Evolutionary conservation across 2,888 invertebrate genomes (phyloP).

Genomic region (Eucera pruinosa): DNA sequence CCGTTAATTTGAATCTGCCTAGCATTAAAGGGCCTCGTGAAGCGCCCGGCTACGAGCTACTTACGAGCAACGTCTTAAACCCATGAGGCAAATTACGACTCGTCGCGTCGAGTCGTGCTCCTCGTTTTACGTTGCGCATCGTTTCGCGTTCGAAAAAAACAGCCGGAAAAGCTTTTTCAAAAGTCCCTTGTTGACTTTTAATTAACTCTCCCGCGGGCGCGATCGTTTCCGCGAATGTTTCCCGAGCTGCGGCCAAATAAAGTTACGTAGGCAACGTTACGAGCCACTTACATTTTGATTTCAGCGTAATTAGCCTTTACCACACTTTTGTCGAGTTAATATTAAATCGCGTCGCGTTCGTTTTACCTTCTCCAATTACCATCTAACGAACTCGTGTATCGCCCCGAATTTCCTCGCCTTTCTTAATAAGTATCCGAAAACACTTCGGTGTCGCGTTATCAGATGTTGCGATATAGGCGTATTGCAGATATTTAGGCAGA

Average conservation of each 20-base stretch:
- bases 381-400: too few species aligned
- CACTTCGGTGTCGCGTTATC: too few species aligned
- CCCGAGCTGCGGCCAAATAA: constrained; percentile 26
- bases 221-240: constrained; percentile 34
- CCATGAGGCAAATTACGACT: constrained; percentile 19
- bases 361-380: background rate
- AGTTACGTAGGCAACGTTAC: constrained; percentile 23
- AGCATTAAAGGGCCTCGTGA: constrained; percentile 29
- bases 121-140: constrained; percentile 14
- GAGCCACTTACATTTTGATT: constrained; percentile 33
- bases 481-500: too few species aligned
- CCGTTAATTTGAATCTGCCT: constrained; percentile 62
- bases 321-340: constrained; percentile 22
- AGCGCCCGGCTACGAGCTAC: too few species aligned
- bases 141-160: constrained; percentile 26
- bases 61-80: constrained; percentile 16
- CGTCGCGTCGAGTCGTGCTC: background rate
- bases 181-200: constrained; percentile 50
- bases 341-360: constrained; percentile 10
- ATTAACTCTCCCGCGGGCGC: constrained; percentile 31
- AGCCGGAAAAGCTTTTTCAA: constrained; percentile 9
- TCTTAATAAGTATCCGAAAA: background rate
- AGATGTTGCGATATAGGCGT: too few species aligned
- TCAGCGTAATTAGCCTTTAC: constrained; percentile 22
- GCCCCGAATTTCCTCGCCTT: too few species aligned